Percentiles rank a stretch among this genome's conserved stretches.
These are phyloP conservation scores for Mystacornis crossleyi DNA, from an alignment of 2,113 vertebrate genomes.

Conservation along the genomic window DNA sequence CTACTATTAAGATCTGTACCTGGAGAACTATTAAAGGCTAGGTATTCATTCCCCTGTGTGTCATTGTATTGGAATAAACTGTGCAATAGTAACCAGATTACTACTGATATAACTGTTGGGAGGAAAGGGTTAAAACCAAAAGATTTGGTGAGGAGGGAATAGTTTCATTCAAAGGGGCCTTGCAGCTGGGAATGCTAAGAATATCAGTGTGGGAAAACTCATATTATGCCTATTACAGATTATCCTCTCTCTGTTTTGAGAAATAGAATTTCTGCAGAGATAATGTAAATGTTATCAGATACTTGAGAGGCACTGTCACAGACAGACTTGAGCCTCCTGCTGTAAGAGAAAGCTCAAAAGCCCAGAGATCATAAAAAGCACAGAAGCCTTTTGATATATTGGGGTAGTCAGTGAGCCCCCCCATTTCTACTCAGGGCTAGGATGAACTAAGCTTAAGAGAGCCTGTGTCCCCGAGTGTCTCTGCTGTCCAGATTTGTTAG, in stretches of 20 bases:
- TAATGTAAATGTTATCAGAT: neutral
- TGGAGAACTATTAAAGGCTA: neutral
- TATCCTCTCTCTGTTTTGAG: neutral
- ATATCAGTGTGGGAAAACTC: neutral
- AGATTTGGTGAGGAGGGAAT: neutral
- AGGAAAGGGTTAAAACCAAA: neutral
- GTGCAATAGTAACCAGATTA: neutral
- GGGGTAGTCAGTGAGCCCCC: neutral
- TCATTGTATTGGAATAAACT: neutral
- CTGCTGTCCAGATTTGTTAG: neutral
- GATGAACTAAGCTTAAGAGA: neutral
- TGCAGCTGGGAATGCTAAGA: neutral
- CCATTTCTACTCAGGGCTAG: neutral
- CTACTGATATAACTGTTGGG: neutral
- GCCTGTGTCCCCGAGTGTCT: accelerated
- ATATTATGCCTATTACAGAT: neutral
- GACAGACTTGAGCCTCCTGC: neutral
- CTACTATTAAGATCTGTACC: neutral
- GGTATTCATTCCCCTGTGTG: neutral
- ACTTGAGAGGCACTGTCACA: neutral
- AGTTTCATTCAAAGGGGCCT: neutral
- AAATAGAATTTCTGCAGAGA: neutral
- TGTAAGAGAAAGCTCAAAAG: neutral
- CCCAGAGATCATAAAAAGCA: neutral
- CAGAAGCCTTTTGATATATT: neutral